Conservation (phyloP, 2,113 vertebrate species). For the Anser cygnoides region DNA sequence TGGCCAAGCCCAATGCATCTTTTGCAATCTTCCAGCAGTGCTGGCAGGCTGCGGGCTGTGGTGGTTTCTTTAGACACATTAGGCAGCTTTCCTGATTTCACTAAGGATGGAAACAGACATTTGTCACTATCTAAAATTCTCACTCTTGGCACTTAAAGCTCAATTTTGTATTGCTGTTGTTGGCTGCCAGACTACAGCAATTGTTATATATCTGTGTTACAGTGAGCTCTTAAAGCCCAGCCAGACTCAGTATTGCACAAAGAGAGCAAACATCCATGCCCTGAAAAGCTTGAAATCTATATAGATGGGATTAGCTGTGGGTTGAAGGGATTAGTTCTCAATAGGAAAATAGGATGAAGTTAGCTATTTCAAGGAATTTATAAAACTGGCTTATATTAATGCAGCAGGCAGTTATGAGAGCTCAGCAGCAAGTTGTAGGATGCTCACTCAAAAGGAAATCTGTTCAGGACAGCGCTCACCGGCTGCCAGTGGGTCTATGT, state of each 20-base stretch:
- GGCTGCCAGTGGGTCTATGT: background rate
- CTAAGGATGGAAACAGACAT: background rate
- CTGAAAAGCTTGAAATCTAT: background rate
- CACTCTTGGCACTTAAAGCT: background rate
- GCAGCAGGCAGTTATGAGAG: background rate
- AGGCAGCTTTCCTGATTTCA: slow-evolving; percentile 50
- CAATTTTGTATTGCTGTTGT: background rate
- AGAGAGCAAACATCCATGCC: background rate
- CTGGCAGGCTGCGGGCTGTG: background rate
- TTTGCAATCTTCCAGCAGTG: accelerated
- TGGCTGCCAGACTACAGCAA: background rate
- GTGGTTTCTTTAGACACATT: slow-evolving; percentile 22
- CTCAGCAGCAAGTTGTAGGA: background rate
- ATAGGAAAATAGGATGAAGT: slow-evolving; percentile 18
- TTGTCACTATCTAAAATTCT: slow-evolving; percentile 9
- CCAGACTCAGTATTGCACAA: background rate
- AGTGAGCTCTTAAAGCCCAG: background rate
- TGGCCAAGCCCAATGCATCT: background rate
- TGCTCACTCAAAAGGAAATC: background rate
- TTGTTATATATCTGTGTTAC: background rate
- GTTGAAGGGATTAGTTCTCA: slow-evolving; percentile 7
- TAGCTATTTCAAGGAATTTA: slow-evolving; percentile 16
- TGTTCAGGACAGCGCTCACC: background rate
- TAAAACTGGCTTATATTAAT: background rate
- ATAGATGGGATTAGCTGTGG: background rate